Evolutionary conservation across 2,113 vertebrate species (phyloP).

Genomic region (Crotalus helleri): DNA sequence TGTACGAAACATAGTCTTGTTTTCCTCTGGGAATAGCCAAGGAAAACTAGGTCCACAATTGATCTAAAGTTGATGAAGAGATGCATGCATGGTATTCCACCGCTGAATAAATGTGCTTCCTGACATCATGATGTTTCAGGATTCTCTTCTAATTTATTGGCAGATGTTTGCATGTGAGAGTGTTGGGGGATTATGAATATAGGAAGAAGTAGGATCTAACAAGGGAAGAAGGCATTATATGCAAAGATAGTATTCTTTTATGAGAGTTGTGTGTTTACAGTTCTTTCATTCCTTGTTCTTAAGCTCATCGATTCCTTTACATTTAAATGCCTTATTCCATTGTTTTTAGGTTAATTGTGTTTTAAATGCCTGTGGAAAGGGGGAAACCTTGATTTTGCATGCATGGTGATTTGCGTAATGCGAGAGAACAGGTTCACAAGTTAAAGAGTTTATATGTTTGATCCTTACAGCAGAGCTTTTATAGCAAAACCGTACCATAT

Average conservation of each 20-base stretch:
- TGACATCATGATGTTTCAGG: neutral
- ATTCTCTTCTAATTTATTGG: neutral
- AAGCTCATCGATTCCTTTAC: neutral
- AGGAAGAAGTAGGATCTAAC: neutral
- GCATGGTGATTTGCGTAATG: neutral
- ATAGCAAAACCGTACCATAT: neutral
- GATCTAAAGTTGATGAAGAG: neutral
- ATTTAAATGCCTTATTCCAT: neutral
- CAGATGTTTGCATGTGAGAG: neutral
- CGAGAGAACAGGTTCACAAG: neutral
- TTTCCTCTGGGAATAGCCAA: neutral
- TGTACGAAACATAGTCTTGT: too few species aligned
- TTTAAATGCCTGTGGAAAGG: neutral
- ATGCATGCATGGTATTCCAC: neutral
- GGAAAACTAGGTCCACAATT: neutral
- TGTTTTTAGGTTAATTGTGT: neutral
- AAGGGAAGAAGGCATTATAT: neutral
- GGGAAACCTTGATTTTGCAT: neutral
- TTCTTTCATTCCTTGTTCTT: neutral
- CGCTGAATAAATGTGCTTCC: neutral
- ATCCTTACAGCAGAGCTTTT: neutral
- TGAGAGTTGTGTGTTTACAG: neutral
- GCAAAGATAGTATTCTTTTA: neutral
- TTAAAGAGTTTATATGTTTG: neutral
- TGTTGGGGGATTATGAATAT: neutral